Base-by-base conservation (phyloP, 2,113 vertebrate species). In the Empidonax alnorum region DNA sequence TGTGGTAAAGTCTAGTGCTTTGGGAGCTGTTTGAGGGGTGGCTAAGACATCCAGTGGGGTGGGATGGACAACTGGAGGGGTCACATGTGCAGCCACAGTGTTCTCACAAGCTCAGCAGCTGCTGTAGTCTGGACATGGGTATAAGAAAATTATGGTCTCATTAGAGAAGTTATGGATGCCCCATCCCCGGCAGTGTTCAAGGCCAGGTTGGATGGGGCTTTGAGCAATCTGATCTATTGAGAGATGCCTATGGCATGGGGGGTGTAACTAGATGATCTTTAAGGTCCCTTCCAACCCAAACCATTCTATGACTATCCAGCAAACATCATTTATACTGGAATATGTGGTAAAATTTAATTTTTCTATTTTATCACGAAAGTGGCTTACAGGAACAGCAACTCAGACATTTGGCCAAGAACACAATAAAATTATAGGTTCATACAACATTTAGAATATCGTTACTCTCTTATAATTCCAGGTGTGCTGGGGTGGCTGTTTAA, bases 1-100 rank as follows among this genome's bases (percentile, higher is more conserved):
- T 0, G 0, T 24, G 9, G n/a, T 75, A 11, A 58, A 55, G 6
- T 42, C 10, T 6, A 7, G 22, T 1, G 2, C 67, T 62, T 52
- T 3, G 1, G 20, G 39, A 84, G 21, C 16, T 72, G 24, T 0
- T 37, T 67, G 73, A 50, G 30, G 58, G 20, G 22, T 46, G 28
- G 24, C 22, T 58, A n/a, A 63, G 22, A 18, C 14, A 47, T 21
- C 69, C 42, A 20, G 24, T 20, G n/a, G 17, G 12, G 3, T 37
- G 25, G 11, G 3, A 12, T 44, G 53, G 53, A 37, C 14, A 56
- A 9, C 23, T 46, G 24, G 63, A 81, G 24, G 53, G 44, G 19
- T 50, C 15, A 6, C 14, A 39, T 10, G 15, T 55, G 28, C 14
- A 83, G 52, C 35, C 35, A 47, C 2, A 30, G 63, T 19, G 39